Base-by-base conservation (phyloP, 2,113 vertebrate species). In the Hiodon alosoides region DNA sequence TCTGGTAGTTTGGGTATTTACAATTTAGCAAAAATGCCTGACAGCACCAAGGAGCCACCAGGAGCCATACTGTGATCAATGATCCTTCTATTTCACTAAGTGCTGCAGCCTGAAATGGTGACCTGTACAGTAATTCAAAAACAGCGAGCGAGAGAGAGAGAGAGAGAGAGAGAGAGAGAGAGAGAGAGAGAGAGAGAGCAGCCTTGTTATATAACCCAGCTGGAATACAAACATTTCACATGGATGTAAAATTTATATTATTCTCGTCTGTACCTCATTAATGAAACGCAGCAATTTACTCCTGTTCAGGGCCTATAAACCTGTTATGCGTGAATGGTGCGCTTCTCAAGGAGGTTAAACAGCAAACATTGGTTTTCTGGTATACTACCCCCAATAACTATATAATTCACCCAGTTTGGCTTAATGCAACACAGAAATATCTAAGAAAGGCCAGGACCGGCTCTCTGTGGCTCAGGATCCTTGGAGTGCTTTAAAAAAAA, bases 341-440 rank as follows among this genome's bases (percentile, higher is more conserved):
- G 54, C 14, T 59, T 53, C 2, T 14, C 47, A 46, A 59, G 17
- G 48, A 50, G 70, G 70, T 71, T 71, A 71, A 60, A 31, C 70
- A 71, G 55, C 57, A 14, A 3, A 71, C 58, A 71, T 59, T 52
- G 48, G 57, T n/a, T 71, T 71, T 71, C 70, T 71, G 53, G 57
- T 16, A 69, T 4, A 31, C 14, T 16, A 69, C 53, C 31, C 52
- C 68, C 68, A 54, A 31, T 69, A 69, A n/a, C 11, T 50, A 69
- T 2, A 54, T 69, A n/a, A 53, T 9, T 52, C 68, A 69, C 31
- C 31, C 31, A 31, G 31, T 31, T 31, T 31, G 31, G 31, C 31
- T 31, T 31, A 69, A 69, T 69, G n/a, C 31, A 54, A 69, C 70
- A 71, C 31, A 70, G 10, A 6, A 70, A 48, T 54, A 50, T 69